Evolutionary conservation across 92 coral and sea anemone species (phyloP).

Genomic region (Epizoanthus illoricatus): DNA sequence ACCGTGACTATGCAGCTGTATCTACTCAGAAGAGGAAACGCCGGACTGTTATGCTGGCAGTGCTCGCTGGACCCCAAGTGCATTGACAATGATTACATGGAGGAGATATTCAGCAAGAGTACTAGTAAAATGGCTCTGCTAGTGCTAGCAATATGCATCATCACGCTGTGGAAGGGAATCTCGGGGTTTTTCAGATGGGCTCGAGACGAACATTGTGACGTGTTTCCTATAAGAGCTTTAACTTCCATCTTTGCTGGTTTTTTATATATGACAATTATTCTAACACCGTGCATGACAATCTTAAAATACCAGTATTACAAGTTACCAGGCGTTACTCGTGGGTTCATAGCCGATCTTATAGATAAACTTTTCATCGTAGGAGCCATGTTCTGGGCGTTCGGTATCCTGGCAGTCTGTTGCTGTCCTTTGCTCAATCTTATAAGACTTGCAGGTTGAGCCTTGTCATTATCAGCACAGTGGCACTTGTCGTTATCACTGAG

Average conservation of each 20-base stretch:
- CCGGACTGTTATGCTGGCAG: conserved; percentile 85
- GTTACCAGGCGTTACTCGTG: conserved; percentile 79
- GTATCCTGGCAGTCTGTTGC: conserved; percentile 70
- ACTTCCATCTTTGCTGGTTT: conserved; percentile 89
- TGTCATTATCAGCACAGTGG: neutral
- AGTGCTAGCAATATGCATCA: conserved; percentile 68
- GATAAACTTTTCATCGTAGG: conserved; percentile 87
- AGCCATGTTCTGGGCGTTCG: conserved; percentile 75
- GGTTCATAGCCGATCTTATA: conserved; percentile 65
- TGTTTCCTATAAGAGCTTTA: conserved; percentile 75
- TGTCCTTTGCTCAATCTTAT: conserved; percentile 84
- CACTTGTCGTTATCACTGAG: too few species aligned
- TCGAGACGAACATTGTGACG: conserved; percentile 78
- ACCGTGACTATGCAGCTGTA: conserved; percentile 84
- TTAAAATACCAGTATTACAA: conserved; percentile 79
- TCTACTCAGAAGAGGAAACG: conserved; percentile 80
- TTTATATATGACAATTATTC: conserved; percentile 67
- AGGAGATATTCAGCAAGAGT: conserved; percentile 69
- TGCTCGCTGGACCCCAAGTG: conserved; percentile 75
- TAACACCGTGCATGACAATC: conserved; percentile 89
- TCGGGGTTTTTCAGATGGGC: conserved; percentile 95
- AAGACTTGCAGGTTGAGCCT: conserved; percentile 65
- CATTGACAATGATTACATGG: conserved; percentile 64
- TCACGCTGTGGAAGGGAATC: conserved; percentile 91
- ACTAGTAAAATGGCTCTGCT: conserved; percentile 63